Evolutionary conservation across 2,113 vertebrate genomes (phyloP), one percentile per base, ranked within the genome.

Genomic region (Tetrax tetrax): DNA sequence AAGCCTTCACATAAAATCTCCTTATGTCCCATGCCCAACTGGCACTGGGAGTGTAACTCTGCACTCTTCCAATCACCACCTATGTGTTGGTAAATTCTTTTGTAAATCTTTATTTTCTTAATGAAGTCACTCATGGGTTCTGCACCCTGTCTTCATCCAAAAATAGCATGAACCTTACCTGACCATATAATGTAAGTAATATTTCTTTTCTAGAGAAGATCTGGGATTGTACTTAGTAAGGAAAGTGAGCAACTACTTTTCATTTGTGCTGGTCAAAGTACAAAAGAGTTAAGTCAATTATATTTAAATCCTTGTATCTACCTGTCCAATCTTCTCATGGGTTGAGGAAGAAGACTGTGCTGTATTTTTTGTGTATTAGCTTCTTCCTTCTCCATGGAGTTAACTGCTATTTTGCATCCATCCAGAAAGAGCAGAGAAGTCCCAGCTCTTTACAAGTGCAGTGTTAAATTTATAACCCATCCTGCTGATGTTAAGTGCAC

Each of bases 71-170:
- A 43, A 4, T 82, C 54, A 2, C 64, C 43, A 14, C 66, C 57
- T 64, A 19, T 15, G 25, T 92, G 83, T 85, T 83, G 63, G 90
- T 95, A 93, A 81, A 93, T 93, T 79, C 31, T 63, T 95, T 79
- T 57, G 51, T 92, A 97, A 96, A 96, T 29, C 31, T 95, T 89
- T 90, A 51, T 97, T 97, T 95, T 87, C 68, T 71, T 86, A 87
- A 96, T 97, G 86, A 96, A 96, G 64, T 96, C 64, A 87, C 35
- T 92, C 43, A 68, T 92, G 23, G 57, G 48, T 91, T 85, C 85
- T 92, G 33, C 50, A 93, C 65, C 22, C 28, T 61, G n/a, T 45
- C 50, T 94, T 80, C 50, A 90, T 96, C 75, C 95, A 97, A 89
- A 95, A 89, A 48, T 79, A 93, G 68, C 47, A 93, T 28, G 84